Evolutionary conservation across 2,888 invertebrate genomes (phyloP).

Genomic region (Emmelina monodactyla): DNA sequence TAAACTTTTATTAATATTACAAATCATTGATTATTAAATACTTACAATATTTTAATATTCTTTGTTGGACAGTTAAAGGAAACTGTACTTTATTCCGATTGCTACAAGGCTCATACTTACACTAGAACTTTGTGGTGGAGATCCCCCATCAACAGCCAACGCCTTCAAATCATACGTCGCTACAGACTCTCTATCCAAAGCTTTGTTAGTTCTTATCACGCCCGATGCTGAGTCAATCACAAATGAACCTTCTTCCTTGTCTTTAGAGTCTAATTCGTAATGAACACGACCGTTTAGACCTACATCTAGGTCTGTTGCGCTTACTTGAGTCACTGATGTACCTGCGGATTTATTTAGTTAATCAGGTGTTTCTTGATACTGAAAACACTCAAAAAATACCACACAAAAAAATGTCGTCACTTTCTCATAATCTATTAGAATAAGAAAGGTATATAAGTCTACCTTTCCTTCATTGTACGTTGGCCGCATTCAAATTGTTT

Average conservation of each 20-base stretch:
- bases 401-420: too few species aligned
- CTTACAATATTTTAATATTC: too few species aligned
- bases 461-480: too few species aligned
- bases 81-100: too few species aligned
- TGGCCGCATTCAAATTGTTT: too few species aligned
- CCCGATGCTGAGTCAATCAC: constrained; percentile 93
- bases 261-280: constrained; percentile 77
- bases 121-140: constrained; percentile 74
- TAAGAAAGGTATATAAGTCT: too few species aligned
- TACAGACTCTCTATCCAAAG: constrained; percentile 89
- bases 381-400: background rate
- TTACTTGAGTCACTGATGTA: constrained; percentile 78
- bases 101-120: too few species aligned
- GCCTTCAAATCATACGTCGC: constrained; percentile 86
- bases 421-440: too few species aligned
- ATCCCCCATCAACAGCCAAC: constrained; percentile 89
- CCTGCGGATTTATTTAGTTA: constrained; percentile 33
- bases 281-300: constrained; percentile 88
- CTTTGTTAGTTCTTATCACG: constrained; percentile 87
- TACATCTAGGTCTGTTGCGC: constrained; percentile 85
- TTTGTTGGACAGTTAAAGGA: too few species aligned
- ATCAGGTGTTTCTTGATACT: background rate
- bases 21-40: too few species aligned
- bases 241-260: constrained; percentile 87
- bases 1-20: too few species aligned